These are phyloP conservation scores for Phrynosoma blainvillii DNA, from an alignment of 2,113 vertebrate species.

Conservation along the genomic window DNA sequence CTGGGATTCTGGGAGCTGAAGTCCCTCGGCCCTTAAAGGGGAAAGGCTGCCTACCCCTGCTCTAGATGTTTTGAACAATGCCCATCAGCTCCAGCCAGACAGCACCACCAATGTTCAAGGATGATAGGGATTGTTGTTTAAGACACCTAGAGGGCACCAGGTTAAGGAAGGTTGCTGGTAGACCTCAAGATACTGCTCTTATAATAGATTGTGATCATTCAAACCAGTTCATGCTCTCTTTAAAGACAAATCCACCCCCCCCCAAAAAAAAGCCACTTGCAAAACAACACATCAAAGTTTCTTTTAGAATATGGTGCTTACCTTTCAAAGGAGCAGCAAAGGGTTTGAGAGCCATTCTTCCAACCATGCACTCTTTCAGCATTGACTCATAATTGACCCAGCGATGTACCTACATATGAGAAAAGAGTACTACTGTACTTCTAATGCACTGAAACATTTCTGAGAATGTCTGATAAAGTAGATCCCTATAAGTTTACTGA, in stretches of 20 bases:
- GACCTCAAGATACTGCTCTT: background rate
- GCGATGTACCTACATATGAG: conserved; percentile 86
- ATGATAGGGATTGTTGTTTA: too few species aligned
- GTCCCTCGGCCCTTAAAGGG: too few species aligned
- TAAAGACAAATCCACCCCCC: background rate
- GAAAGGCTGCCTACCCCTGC: too few species aligned
- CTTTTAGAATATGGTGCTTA: conserved; percentile 50
- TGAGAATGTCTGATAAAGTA: background rate
- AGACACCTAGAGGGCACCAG: too few species aligned
- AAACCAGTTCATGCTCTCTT: background rate
- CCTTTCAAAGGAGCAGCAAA: conserved; percentile 78
- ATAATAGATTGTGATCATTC: background rate
- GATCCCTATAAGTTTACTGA: too few species aligned
- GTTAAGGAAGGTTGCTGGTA: background rate
- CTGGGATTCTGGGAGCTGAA: too few species aligned
- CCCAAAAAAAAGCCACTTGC: background rate
- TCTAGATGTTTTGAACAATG: too few species aligned
- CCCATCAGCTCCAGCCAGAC: too few species aligned
- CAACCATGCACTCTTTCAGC: conserved; percentile 95
- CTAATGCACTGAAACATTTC: background rate
- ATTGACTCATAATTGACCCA: conserved; percentile 99
- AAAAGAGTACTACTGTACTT: background rate
- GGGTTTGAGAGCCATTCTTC: conserved; percentile 87
- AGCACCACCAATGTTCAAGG: too few species aligned
- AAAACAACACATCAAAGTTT: background rate